Evolutionary conservation across 1,140 invertebrate species (phyloP), one percentile per base, ranked within the genome.

Genomic region (Camponotus pennsylvanicus): DNA sequence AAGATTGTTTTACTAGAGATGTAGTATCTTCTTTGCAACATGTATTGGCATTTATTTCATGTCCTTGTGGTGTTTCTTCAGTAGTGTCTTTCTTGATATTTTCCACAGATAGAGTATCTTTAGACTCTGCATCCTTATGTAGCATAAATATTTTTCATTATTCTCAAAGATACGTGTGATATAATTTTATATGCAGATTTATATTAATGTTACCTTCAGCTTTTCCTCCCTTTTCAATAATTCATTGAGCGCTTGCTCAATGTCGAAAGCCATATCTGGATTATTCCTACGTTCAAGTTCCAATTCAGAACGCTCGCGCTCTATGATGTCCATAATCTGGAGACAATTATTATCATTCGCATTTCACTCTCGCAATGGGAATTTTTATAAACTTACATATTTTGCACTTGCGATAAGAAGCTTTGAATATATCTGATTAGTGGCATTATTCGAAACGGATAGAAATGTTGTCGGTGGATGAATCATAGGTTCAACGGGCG

Each of bases 231-330:
- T 92, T 89, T 95, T 93, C 79, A 95, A 94, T 9, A 98, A 94
- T 91, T 97, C 95, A 37, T 95, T 91, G 27, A 98, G 94, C 49
- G 98, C 98, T 94, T 98, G 96, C 92, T 98, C 96, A 86, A 99
- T 97, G 92, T 98, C 99, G 91, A 97, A 97, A 49, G 34, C n/a
- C 77, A 80, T 80, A 89, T 98, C 96, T 83, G 97, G 96, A 92
- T 97, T 96, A 85, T 97, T 96, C 27, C 95, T 95, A 75, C 97
- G 93, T 92, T 97, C 97, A 15, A 94, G 82, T 86, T 96, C 91
- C 55, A 99, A 95, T 92, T 98, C 97, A 5, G 87, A 91, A 59
- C 96, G 96, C 94, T 99, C 98, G 71, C 96, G 95, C 69, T 97
- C 95, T 79, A 99, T 96, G 52, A 99, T 97, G 27, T 95, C 85